Evolutionary conservation across 1,140 invertebrate species (phyloP), one percentile per base, ranked within the genome.

Genomic region (Drosophila pachea): DNA sequence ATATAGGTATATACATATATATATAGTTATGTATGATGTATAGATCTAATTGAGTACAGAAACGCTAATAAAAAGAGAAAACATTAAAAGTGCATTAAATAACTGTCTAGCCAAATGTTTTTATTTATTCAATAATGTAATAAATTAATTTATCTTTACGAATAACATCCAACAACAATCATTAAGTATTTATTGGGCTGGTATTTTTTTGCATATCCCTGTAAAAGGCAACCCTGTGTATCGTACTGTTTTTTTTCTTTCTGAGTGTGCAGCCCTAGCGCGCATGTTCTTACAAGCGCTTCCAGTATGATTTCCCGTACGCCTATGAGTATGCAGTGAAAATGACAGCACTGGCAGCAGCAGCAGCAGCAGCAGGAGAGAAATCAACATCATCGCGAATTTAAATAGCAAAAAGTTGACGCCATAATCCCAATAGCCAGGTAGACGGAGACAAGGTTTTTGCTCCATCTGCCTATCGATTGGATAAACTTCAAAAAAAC

Each of bases 291-390:
- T 48, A 52, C 45, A 32, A 54, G 48, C 61, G 48, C 42, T 73
- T 87, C 76, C 75, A 75, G 52, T 54, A 64, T 43, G 35, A 49
- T 48, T 84, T 84, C 79, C 79, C 64, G 73, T 65, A 65, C 47
- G 75, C 83, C 78, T 66, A 87, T 83, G 71, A 87, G 83, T 87
- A 87, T 87, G 83, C 83, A 87, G 73, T 87, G 82, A 86, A 86
- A 82, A 79, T 84, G 79, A 84, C 79, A 83, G 81, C 60, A 86
- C 74, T 65, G 42, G 63, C 68, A 72, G 73, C 52, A 52, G 40
- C 40, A 72, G 73, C 52, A 52, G 40, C 40, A 36, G 33, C 33
- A 40, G 52, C 65, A 61, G 53, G 29, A 58, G 47, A 40, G 62
- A 56, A 72, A 72, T 72, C 79, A 84, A 84, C 79, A 84, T 76